A percentile compares a stretch with the other conserved stretches of the same genome.
Evolutionary conservation across 2,113 vertebrate genomes (phyloP).

Genomic region (Rhynchopsitta pachyrhyncha): DNA sequence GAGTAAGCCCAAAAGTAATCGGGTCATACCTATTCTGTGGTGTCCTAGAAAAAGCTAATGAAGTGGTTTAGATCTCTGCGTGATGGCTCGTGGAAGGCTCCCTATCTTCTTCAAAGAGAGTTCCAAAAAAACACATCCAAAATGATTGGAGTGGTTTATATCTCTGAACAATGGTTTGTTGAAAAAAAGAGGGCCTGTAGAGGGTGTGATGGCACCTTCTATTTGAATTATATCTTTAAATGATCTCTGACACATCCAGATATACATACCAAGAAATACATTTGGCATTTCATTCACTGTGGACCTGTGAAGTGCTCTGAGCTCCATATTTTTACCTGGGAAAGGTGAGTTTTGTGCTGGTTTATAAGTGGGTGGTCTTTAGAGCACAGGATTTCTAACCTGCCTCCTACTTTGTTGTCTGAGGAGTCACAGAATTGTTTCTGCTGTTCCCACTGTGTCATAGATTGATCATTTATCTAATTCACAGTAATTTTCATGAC

Average conservation of each 20-base stretch:
- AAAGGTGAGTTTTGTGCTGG: not conserved
- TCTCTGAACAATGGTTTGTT: not conserved
- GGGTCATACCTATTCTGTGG: not conserved
- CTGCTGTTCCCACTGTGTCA: not conserved
- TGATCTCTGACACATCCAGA: not conserved
- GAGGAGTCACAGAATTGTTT: not conserved
- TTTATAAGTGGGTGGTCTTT: not conserved
- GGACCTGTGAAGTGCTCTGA: not conserved
- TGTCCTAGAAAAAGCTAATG: not conserved
- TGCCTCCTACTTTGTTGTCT: not conserved
- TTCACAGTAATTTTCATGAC: not conserved
- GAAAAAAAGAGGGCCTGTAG: not conserved
- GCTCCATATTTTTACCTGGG: rapidly evolving
- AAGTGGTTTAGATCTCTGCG: not conserved
- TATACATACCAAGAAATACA: not conserved
- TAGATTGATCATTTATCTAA: not conserved
- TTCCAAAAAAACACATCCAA: not conserved
- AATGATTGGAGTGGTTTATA: not conserved
- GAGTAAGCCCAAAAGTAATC: not conserved
- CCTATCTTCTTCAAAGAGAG: not conserved
- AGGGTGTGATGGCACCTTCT: rapidly evolving
- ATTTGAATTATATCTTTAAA: not conserved
- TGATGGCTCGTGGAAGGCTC: not conserved
- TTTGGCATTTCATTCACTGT: not conserved
- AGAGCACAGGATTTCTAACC: not conserved